A percentile compares a stretch with the other conserved stretches of the same genome.
phyloP scores from a whole-genome alignment of 2,797 vertebrate genomes.

The Phoxinus dragarum region DNA sequence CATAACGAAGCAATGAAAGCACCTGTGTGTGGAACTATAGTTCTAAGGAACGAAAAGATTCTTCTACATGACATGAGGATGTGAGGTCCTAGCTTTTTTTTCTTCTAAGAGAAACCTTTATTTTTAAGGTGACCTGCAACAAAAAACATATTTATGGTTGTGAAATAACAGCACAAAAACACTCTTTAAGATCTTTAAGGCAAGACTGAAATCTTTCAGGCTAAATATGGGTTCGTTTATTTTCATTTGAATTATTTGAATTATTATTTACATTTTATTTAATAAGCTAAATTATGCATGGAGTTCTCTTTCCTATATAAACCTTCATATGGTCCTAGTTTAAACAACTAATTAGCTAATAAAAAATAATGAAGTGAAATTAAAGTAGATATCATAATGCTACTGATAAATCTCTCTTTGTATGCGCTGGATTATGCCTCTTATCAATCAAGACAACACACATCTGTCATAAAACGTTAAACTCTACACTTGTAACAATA shows the following conservation, averaged over 20 bases:
- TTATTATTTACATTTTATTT: background rate
- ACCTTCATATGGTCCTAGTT: background rate
- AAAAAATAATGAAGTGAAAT: background rate
- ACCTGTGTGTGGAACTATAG: background rate
- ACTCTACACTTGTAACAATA: background rate
- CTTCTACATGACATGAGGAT: background rate
- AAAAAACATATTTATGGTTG: background rate
- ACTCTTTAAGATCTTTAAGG: too few relatives aligned
- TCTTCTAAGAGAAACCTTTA: background rate
- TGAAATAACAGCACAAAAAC: conserved; percentile 8
- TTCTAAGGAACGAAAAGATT: background rate
- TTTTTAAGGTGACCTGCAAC: background rate
- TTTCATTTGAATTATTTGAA: background rate
- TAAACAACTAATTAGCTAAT: too few relatives aligned
- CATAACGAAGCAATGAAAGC: background rate
- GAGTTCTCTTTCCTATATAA: background rate
- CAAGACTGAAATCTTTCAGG: background rate
- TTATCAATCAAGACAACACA: background rate
- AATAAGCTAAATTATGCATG: background rate
- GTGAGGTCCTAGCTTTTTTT: background rate
- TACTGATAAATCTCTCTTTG: background rate
- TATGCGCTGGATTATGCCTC: background rate
- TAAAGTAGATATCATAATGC: background rate
- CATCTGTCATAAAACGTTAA: background rate
- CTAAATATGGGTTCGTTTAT: background rate